phyloP scores from a whole-genome alignment of 2,797 vertebrate species.

The Scomberomorus guttatus region DNA sequence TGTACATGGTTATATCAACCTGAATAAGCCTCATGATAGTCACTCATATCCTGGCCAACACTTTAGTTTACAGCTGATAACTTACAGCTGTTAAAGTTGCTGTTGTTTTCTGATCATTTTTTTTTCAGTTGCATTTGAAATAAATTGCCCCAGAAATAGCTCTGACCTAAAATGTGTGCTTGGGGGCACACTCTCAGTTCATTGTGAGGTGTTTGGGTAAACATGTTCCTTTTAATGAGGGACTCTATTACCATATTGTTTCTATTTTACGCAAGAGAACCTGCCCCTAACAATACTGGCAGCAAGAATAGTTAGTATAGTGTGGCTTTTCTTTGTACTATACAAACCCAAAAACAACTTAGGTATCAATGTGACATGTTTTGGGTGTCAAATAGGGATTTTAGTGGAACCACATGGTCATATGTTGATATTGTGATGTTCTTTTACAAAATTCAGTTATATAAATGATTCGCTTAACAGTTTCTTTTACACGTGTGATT shows the following conservation, averaged over 20 bases:
- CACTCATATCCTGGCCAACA: background rate
- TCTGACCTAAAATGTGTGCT: conserved; percentile 28
- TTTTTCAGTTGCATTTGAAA: background rate
- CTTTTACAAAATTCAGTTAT: background rate
- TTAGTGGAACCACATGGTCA: background rate
- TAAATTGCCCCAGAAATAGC: conserved; percentile 34
- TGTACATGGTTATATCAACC: background rate
- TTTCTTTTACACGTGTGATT: background rate
- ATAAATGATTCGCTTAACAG: background rate
- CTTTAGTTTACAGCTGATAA: background rate
- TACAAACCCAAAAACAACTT: background rate
- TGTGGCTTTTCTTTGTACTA: background rate
- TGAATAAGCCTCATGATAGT: background rate
- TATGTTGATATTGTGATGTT: background rate
- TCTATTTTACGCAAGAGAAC: conserved; percentile 45
- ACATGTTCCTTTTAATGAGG: conserved; percentile 46
- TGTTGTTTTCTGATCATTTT: background rate
- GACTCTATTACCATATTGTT: conserved; percentile 36
- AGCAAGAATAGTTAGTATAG: background rate
- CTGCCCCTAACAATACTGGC: background rate
- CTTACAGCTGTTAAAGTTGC: background rate
- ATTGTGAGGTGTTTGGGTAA: conserved; percentile 40
- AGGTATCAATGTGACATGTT: background rate
- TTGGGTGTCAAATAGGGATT: background rate
- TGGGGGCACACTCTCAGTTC: conserved; percentile 17